phyloP scores from a whole-genome alignment of 1,140 invertebrate species.

The Whitmania pigra region DNA sequence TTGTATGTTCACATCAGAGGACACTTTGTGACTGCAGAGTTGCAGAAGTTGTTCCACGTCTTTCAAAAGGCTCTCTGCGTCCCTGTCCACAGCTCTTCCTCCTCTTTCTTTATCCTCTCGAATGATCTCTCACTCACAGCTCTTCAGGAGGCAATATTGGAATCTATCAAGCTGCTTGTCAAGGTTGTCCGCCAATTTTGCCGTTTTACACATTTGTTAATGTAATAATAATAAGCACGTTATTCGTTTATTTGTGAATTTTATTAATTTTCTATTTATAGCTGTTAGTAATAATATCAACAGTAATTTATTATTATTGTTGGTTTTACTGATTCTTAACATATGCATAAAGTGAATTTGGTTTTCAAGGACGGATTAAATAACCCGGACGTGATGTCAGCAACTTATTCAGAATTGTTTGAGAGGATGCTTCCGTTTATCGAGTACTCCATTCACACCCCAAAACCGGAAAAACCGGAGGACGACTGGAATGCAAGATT shows the following conservation, averaged over 20 bases:
- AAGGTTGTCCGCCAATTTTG: slow-evolving; percentile 45
- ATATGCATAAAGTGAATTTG: not conserved
- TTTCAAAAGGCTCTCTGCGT: slow-evolving; percentile 63
- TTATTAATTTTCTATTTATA: not conserved
- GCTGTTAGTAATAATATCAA: not conserved
- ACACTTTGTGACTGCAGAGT: slow-evolving; percentile 58
- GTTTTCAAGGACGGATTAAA: not conserved
- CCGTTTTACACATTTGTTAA: not conserved
- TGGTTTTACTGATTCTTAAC: not conserved
- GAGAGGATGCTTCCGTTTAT: slow-evolving; percentile 61
- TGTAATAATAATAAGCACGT: not conserved
- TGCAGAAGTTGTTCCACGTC: slow-evolving; percentile 65
- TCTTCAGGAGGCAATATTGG: slow-evolving; percentile 67
- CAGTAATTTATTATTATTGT: slow-evolving; percentile 1
- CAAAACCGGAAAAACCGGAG: slow-evolving; percentile 50
- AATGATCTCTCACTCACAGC: slow-evolving; percentile 57
- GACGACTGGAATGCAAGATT: slow-evolving; percentile 26
- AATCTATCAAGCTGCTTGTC: slow-evolving; percentile 64
- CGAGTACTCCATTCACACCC: slow-evolving; percentile 58
- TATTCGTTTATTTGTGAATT: not conserved
- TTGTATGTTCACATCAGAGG: slow-evolving; percentile 77
- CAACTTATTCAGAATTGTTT: slow-evolving; percentile 66
- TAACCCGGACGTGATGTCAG: slow-evolving; percentile 40
- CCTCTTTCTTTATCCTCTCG: slow-evolving; percentile 58
- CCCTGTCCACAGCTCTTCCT: slow-evolving; percentile 64